These are phyloP conservation scores for Adrianichthys oophorus DNA, from an alignment of 2,797 vertebrate species.

Conservation along the genomic window DNA sequence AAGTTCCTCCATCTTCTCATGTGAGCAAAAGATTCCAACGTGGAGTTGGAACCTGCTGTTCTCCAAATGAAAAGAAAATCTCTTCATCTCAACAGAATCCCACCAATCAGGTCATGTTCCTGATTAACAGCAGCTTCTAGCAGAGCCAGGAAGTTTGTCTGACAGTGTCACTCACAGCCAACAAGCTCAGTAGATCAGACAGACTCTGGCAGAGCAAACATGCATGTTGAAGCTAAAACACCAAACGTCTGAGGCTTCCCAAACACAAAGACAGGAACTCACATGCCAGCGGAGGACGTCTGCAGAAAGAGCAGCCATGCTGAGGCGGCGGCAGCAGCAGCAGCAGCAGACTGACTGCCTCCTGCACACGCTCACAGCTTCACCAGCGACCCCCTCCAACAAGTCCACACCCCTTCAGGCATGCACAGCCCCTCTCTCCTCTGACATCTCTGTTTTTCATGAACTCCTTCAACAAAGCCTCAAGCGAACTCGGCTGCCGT, in stretches of 20 bases:
- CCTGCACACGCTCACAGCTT: conserved; percentile 32
- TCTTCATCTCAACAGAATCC: conserved; percentile 11
- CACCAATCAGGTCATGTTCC: conserved; percentile 56
- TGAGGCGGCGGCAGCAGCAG: conserved; percentile 71
- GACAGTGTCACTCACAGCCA: conserved; percentile 57
- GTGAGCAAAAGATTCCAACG: too few species aligned
- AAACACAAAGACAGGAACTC: conserved; percentile 52
- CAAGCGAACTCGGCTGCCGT: conserved; percentile 28
- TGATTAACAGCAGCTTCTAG: conserved; percentile 50
- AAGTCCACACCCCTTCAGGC: conserved; percentile 73
- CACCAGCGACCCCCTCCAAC: conserved; percentile 53
- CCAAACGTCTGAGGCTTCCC: neutral
- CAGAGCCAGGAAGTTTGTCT: conserved; percentile 67
- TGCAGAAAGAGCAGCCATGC: conserved; percentile 83
- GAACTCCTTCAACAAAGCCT: conserved; percentile 49
- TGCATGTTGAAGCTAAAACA: neutral
- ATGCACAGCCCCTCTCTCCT: conserved; percentile 41
- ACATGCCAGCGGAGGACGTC: conserved; percentile 82
- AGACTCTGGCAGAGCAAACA: neutral
- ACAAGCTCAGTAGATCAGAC: neutral
- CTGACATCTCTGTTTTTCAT: conserved; percentile 63
- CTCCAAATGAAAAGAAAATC: neutral
- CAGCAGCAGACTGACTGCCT: conserved; percentile 56
- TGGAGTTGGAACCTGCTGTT: too few species aligned
- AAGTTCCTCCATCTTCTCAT: too few species aligned